phyloP scores from a whole-genome alignment of 2,888 invertebrate genomes.

The Epirrhoe alternata region DNA sequence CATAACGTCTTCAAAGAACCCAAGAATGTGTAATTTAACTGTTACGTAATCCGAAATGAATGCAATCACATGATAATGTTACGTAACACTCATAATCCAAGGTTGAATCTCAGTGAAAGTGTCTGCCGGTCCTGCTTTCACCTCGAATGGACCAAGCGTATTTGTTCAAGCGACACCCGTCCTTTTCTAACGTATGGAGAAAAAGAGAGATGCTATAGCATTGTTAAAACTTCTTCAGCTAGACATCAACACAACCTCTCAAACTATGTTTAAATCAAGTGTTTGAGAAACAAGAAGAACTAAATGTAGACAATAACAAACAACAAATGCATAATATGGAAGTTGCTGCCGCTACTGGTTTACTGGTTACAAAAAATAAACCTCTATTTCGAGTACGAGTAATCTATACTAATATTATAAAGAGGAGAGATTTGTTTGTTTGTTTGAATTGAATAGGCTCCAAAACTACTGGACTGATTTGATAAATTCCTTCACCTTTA shows the following conservation, averaged over 20 bases:
- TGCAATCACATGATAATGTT: constrained; percentile 60
- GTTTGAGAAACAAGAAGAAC: background rate
- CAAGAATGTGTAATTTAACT: constrained; percentile 31
- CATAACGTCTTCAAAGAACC: background rate
- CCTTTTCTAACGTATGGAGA: constrained; percentile 19
- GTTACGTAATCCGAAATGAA: constrained; percentile 54
- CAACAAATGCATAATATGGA: too few species aligned
- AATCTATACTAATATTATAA: too few species aligned
- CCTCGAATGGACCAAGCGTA: constrained; percentile 41
- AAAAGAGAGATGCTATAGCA: constrained; percentile 9
- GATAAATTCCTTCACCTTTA: too few species aligned
- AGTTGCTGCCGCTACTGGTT: too few species aligned
- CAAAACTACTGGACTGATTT: too few species aligned
- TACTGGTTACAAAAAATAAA: too few species aligned
- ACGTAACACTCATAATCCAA: constrained; percentile 69
- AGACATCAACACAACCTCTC: background rate
- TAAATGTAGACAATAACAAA: background rate
- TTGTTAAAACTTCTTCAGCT: constrained; percentile 2
- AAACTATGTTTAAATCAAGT: background rate
- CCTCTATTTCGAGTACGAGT: too few species aligned
- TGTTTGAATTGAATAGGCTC: too few species aligned
- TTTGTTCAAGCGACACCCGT: constrained; percentile 17
- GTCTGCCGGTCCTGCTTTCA: constrained; percentile 64
- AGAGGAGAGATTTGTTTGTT: too few species aligned
- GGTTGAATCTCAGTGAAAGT: constrained; percentile 72